These are phyloP conservation scores for Kobus ellipsiprymnus DNA, from an alignment of 2,113 vertebrate genomes.

Conservation along the genomic window DNA sequence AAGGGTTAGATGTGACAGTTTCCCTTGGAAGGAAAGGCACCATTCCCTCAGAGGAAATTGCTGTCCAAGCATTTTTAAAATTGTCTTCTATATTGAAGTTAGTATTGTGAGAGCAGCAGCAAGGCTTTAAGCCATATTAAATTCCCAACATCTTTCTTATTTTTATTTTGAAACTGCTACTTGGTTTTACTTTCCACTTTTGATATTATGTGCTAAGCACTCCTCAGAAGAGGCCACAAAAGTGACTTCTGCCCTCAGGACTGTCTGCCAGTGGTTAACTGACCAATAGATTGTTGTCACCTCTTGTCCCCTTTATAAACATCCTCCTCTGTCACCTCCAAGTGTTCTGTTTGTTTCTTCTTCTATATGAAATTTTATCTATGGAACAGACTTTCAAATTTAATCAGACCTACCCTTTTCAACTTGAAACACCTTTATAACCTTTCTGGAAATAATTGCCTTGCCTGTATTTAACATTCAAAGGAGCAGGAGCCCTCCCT, in stretches of 20 bases:
- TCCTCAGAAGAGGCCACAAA: neutral
- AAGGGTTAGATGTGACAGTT: conserved; percentile 29
- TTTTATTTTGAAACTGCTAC: conserved; percentile 27
- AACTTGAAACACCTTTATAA: neutral
- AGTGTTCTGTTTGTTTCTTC: neutral
- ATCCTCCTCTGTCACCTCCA: neutral
- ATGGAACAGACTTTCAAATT: neutral
- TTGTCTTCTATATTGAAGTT: conserved; percentile 42
- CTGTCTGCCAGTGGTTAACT: neutral
- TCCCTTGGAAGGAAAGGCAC: neutral
- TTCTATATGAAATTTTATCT: neutral
- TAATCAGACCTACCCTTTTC: neutral
- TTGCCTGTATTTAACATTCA: conserved; percentile 18
- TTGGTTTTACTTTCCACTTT: conserved; percentile 18
- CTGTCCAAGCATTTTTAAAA: neutral
- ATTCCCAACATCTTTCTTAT: conserved; percentile 8
- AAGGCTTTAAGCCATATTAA: neutral
- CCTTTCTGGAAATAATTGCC: neutral
- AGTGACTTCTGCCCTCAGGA: neutral
- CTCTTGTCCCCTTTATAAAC: neutral
- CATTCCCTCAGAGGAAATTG: conserved; percentile 23
- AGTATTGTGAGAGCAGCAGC: neutral
- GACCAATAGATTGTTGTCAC: neutral
- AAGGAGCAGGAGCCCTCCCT: neutral
- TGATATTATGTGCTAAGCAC: neutral